A percentile compares a stretch with the other conserved stretches of the same genome.
phyloP scores from a whole-genome alignment of 2,113 vertebrate species.

The Pipra filicauda region DNA sequence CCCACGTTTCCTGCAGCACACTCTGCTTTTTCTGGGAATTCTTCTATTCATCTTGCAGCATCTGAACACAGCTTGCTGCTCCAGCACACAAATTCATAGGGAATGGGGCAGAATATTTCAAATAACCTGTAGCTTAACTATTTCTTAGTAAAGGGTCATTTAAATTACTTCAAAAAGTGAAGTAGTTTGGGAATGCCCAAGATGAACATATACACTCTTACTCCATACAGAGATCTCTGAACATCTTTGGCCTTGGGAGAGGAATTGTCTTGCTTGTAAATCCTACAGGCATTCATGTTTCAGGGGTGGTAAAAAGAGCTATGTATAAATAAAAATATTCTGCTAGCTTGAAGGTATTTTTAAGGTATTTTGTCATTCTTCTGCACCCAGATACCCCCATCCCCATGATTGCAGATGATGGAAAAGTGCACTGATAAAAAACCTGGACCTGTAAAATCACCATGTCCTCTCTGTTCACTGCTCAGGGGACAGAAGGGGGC shows the following conservation, averaged over 20 bases:
- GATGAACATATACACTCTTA: background rate
- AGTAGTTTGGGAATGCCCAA: fast-evolving
- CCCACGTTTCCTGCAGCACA: background rate
- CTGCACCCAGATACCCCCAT: fast-evolving
- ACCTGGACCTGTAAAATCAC: background rate
- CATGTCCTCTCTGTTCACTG: fast-evolving
- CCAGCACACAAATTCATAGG: fast-evolving
- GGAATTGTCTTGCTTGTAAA: background rate
- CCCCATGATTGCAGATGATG: fast-evolving
- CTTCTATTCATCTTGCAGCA: background rate
- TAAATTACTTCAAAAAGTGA: background rate
- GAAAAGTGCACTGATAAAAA: fast-evolving
- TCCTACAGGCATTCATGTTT: fast-evolving
- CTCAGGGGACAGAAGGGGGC: fast-evolving
- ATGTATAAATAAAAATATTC: background rate
- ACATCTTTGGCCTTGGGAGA: background rate
- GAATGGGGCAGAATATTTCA: fast-evolving
- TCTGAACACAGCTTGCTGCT: background rate
- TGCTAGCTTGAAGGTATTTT: background rate
- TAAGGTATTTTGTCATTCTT: background rate
- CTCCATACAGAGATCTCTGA: fast-evolving
- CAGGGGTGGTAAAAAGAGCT: fast-evolving
- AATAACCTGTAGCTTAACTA: fast-evolving
- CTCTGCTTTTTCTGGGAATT: background rate
- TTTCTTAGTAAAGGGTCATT: fast-evolving